Evolutionary conservation across 2,797 vertebrate genomes (phyloP), one percentile per base, ranked within the genome.

Genomic region (Falco naumanni): DNA sequence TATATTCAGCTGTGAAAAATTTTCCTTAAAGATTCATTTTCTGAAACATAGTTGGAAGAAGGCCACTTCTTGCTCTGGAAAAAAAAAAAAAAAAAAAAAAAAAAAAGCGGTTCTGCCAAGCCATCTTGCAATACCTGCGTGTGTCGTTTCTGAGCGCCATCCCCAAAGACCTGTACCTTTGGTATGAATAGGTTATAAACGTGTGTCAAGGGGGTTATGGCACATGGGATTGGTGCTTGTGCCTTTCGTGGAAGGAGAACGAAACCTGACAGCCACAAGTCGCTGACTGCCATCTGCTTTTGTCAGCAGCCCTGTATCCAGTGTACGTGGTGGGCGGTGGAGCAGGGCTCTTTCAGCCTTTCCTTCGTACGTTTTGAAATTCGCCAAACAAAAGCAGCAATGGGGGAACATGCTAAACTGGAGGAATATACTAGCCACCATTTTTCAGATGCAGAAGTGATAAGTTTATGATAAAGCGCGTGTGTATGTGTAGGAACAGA

Each of bases 81-180:
- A 33, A 29, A 21, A 76, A 11, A 5, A 24, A 33, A 29, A 21
- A 76, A 11, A 24, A 33, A 21, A 76, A 11, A 5, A 41, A 24
- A 33, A 29, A 21, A 76, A 11, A 4, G 16, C 9, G 5, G 45
- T 53, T 81, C 28, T 48, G 47, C 50, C 69, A 21, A 69, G 76
- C 72, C 81, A 54, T 1, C 0, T 57, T 57, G 19, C 2, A 1
- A 13, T 77, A 48, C 28, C 15, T 37, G 12, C 2, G 0, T 4
- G 13, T 50, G 29, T 56, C 33, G 56, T 45, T 60, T 14, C 39
- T 41, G 39, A 41, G 69, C 45, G 51, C 16, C 5, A 1, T 43
- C 69, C 59, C 37, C 31, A 47, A 0, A 41, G 82, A 60, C 59
- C 54, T 56, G 6, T 59, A 33, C 34, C 41, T 70, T 48, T 7